Base-by-base conservation (phyloP, 2,113 vertebrate species). In the Cathartes aura region DNA sequence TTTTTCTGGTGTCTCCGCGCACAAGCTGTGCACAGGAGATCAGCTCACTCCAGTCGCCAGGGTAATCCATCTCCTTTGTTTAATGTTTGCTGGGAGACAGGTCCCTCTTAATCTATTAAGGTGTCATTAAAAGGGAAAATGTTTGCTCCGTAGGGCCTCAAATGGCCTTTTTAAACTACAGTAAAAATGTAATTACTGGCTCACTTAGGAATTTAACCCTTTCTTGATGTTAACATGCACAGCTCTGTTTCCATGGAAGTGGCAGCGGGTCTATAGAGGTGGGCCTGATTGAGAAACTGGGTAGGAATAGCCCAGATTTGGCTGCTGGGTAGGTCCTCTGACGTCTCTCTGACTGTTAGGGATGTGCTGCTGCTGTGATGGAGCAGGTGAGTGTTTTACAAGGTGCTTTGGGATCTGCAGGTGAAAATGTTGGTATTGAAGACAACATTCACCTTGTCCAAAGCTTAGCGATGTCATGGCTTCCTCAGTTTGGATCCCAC, bases 111-210 rank as follows among this genome's bases (percentile, higher is more conserved):
- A 95, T 97, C 88, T 76, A 56, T 94, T 71, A 75, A 1, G 2
- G 71, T 82, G 85, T 82, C 92, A 87, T 97, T 98, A 97, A 90
- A 91, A 96, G 84, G 82, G 84, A 96, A 97, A 97, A 95, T 56
- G 36, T 97, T 98, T 97, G 87, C 91, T 97, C 82, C 32, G 2
- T 38, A 47, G 82, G 80, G 53, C 95, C 79, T 68, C 83, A 52
- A 81, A 72, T 42, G 88, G 87, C 82, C 87, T 91, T 96, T 89
- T 78, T 30, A 95, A 95, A 89, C 68, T 32, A 56, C 55, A 73
- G 74, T 66, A 86, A 87, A 90, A 85, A 87, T 43, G 72, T 89
- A 73, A 94, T 87, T 92, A 89, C 53, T 1, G 5, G 21, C 90
- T 73, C 7, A 34, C 38, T 87, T 26, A 64, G 66, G 42, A 64